These are phyloP conservation scores for Bombus confusus DNA, from an alignment of 1,140 invertebrate species.

Conservation along the genomic window DNA sequence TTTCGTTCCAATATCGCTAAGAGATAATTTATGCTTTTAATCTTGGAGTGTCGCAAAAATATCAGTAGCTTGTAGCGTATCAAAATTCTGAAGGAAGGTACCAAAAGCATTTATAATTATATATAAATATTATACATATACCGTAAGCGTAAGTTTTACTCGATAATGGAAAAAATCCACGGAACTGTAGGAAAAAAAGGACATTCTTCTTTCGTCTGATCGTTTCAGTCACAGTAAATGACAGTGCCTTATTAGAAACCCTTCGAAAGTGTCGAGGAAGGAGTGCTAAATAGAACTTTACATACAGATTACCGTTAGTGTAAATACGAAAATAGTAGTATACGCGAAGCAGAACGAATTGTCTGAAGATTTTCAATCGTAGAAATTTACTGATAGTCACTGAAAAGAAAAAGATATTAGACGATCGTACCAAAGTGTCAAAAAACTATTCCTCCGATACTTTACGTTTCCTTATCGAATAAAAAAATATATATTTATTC, in stretches of 20 bases:
- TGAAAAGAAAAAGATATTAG: background rate
- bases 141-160: constrained; percentile 47
- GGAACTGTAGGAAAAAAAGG: constrained; percentile 45
- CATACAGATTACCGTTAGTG: constrained; percentile 47
- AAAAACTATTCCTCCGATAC: constrained; percentile 23
- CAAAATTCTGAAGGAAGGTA: constrained; percentile 50
- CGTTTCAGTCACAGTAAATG: constrained; percentile 64
- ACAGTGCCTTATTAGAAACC: constrained; percentile 75
- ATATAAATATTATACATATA: constrained; percentile 34
- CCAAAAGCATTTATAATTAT: constrained; percentile 67
- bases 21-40: background rate
- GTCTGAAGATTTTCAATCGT: constrained; percentile 4
- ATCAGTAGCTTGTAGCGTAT: constrained; percentile 48
- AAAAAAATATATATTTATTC: background rate
- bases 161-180: constrained; percentile 51
- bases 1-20: background rate
- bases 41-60: constrained; percentile 19
- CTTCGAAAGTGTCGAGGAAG: constrained; percentile 60
- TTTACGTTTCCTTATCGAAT: background rate
- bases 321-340: constrained; percentile 49
- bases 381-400: background rate
- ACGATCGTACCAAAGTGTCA: background rate
- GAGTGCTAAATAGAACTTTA: constrained; percentile 64
- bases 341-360: background rate
- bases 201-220: constrained; percentile 55